Evolutionary conservation across 1,140 invertebrate species (phyloP), one percentile per base, ranked within the genome.

Genomic region (Goniozus legneri): DNA sequence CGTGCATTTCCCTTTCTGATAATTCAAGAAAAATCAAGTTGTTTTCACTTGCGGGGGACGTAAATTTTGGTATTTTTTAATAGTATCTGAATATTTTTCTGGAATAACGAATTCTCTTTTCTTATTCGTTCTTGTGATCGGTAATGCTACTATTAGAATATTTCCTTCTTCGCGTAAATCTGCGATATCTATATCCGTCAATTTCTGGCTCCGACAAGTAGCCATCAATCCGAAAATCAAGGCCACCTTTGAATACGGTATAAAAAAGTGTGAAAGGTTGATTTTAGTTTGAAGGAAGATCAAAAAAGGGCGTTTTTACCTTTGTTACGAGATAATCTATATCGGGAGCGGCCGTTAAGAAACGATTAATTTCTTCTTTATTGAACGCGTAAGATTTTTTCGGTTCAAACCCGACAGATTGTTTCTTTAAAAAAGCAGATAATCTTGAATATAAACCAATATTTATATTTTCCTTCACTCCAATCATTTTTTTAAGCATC

Each of bases 1-100:
- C 4, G 44, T 46, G 21, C 33, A 38, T 20, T 46, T 27, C 7
- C 44, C 33, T 22, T 37, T 13, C 12, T 30, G 14, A 12, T 22
- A 36, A 12, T 46, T 46, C 27, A 27, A 8, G 18, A 37, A 46
- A 16, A 46, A 22, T 27, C 34, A n/a, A 12, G 36, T 19, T 7
- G 18, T 14, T 15, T 21, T 27, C 12, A 22, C 2, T 13, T 41
- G n/a, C 27, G 4, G 19, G 6, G 21, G 39, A 10, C 22, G 37
- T 10, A 52, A 32, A 22, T 19, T 15, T 10, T 31, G 31, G 24
- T 48, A 54, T 27, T 54, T 43, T 22, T 41, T 41, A 10, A 24
- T 22, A 15, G 27, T 41, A 1, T 2, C 21, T 8, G 10, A 22
- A 41, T 13, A 41, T 24, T 41, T 24, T 41, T 27, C 39, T 3